A percentile compares a stretch with the other conserved stretches of the same genome.
These are phyloP conservation scores for Gorsachius magnificus DNA, from an alignment of 2,797 vertebrate genomes.

Conservation along the genomic window DNA sequence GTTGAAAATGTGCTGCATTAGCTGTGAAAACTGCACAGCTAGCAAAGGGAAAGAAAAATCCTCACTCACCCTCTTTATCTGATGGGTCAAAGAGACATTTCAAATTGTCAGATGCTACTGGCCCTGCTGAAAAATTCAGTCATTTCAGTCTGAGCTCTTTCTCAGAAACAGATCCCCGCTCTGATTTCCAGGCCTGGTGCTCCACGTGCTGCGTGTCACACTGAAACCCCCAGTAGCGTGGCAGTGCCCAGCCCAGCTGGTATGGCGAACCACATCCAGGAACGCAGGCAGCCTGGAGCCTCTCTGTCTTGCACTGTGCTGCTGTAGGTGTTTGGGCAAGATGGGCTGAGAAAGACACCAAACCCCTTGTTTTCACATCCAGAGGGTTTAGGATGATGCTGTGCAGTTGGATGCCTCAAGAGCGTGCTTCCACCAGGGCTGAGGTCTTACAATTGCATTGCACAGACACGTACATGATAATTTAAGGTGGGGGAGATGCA, in stretches of 20 bases:
- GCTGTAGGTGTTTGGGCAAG: neutral
- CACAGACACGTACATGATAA: accelerated
- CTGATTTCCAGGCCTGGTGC: neutral
- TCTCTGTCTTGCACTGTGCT: accelerated
- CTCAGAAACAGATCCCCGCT: neutral
- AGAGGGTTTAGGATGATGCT: neutral
- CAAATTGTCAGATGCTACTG: neutral
- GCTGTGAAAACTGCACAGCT: neutral
- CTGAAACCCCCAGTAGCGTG: accelerated
- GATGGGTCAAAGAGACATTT: neutral
- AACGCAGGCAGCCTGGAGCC: accelerated
- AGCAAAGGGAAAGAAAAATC: neutral
- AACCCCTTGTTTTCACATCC: neutral
- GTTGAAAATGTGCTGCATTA: neutral
- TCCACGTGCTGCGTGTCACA: accelerated
- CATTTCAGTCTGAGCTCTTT: neutral
- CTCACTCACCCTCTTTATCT: neutral
- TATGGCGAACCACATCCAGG: neutral
- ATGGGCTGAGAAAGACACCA: neutral
- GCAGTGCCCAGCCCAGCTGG: neutral
- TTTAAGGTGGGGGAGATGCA: neutral
- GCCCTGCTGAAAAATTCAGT: neutral
- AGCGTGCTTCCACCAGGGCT: accelerated
- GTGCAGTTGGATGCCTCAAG: neutral
- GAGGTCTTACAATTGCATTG: neutral